Percentiles rank a stretch among this genome's conserved stretches.
These are phyloP conservation scores for Furnarius figulus DNA, from an alignment of 2,113 vertebrate species.

Conservation along the genomic window DNA sequence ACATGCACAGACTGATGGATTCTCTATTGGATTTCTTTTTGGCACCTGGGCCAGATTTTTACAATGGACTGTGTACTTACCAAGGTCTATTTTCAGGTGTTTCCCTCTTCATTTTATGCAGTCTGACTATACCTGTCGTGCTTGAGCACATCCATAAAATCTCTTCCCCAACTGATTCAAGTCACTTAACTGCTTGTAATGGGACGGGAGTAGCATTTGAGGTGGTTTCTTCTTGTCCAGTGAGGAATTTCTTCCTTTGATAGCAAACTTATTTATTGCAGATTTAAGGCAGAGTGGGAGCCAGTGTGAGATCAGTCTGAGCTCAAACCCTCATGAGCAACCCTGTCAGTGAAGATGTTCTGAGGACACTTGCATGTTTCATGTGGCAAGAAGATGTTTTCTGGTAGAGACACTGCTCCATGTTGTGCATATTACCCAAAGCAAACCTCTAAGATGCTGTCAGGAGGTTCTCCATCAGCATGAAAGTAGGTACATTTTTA, in stretches of 20 bases:
- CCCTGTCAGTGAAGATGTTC: not conserved
- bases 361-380: not conserved
- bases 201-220: not conserved
- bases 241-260: not conserved
- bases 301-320: not conserved
- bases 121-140: not conserved
- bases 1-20: not conserved
- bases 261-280: not conserved
- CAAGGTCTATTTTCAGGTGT: not conserved
- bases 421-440: not conserved
- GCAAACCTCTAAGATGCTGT: not conserved
- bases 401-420: not conserved
- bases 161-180: not conserved
- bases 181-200: not conserved
- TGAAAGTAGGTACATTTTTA: not conserved
- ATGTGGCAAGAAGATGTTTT: not conserved
- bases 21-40: constrained; percentile 29
- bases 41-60: constrained; percentile 3
- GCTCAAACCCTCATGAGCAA: not conserved
- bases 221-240: not conserved
- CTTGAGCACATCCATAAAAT: not conserved
- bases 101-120: not conserved
- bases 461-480: not conserved
- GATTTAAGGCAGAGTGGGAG: not conserved
- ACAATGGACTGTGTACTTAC: not conserved